phyloP scores from a whole-genome alignment of 2,888 invertebrate genomes.

The Rhagophthalmus giganteus region DNA sequence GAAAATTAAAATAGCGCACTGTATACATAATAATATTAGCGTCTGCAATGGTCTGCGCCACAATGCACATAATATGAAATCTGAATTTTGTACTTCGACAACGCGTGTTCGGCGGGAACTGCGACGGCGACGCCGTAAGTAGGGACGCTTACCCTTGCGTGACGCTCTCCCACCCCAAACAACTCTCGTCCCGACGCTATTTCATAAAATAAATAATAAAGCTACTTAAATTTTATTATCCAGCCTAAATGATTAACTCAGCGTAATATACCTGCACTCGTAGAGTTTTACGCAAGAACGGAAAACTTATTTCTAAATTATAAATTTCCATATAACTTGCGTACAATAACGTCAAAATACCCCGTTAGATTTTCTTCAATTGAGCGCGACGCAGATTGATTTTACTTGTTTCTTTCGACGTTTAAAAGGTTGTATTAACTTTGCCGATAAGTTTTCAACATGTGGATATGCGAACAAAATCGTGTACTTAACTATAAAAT shows the following conservation, averaged over 20 bases:
- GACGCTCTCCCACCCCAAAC: slow-evolving; percentile 31
- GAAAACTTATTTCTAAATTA: no score
- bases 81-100: slow-evolving; percentile 23
- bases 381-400: no score
- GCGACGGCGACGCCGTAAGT: slow-evolving; percentile 36
- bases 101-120: slow-evolving; percentile 37
- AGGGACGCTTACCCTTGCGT: slow-evolving; percentile 39
- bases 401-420: no score
- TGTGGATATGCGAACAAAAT: no score
- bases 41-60: slow-evolving; percentile 12
- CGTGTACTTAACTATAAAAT: no score
- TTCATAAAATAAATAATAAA: slow-evolving; percentile 34
- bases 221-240: slow-evolving; percentile 19
- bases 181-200: slow-evolving; percentile 27
- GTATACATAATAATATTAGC: neutral
- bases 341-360: no score
- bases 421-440: no score
- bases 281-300: neutral
- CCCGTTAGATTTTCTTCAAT: no score
- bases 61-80: slow-evolving; percentile 11
- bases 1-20: neutral
- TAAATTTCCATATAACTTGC: no score
- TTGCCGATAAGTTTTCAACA: no score
- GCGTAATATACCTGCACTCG: neutral
- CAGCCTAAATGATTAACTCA: slow-evolving; percentile 2